Evolutionary conservation across 2,797 vertebrate genomes (phyloP), one percentile per base, ranked within the genome.

Genomic region (Trematomus bernacchii): DNA sequence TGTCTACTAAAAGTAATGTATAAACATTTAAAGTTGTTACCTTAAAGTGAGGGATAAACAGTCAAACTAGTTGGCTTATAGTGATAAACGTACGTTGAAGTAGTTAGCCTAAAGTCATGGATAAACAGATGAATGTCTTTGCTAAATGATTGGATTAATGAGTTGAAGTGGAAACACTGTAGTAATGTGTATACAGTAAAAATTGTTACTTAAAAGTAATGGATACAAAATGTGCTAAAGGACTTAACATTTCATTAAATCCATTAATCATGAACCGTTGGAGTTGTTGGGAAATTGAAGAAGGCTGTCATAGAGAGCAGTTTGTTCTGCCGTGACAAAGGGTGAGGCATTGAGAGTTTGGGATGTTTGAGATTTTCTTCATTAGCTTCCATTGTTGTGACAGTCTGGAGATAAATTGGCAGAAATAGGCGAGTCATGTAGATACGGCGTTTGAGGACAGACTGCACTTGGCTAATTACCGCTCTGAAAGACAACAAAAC

Each of bases 381-480:
- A 89, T 89, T 77, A 89, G 79, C 59, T 62, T 47, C 69, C 58
- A 76, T 82, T 91, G 87, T 89, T 89, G 58, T 89, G 88, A 85
- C 90, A 87, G 79, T 33, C 67, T 44, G 50, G 65, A 81, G 88
- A 90, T 85, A 84, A 88, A 91, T 83, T 87, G 73, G 50, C 79
- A 71, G 53, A 85, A 92, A 89, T 76, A 60, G 85, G 86, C 71
- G 84, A 82, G 77, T 89, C 84, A 79, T 82, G 77, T 54, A 76
- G 85, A 85, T 79, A 53, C 21, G 68, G 61, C 68, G 66, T 87
- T 90, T 82, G 76, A 87, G 75, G 84, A 90, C 75, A 83, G 80
- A 74, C 82, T 76, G 81, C 81, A 82, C 84, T 86, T 77, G 74
- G 86, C 83, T 93, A 92, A 94, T 92, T 89, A 83, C 75, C 3